Evolutionary conservation across 2,797 vertebrate species (phyloP).

Genomic region (Melanitta fusca): DNA sequence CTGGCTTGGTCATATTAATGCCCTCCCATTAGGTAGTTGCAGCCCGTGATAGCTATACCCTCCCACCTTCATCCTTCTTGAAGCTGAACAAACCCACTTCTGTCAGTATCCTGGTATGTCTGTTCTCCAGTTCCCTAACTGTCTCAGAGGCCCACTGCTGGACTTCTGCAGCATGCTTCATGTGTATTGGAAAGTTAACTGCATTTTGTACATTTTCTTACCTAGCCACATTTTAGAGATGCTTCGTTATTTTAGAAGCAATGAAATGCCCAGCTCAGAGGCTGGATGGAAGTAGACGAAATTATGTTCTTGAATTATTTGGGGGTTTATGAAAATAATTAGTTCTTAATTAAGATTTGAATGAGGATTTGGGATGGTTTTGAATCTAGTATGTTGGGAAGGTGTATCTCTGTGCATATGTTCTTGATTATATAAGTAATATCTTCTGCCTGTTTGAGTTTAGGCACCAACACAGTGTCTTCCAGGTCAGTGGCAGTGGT

Average conservation of each 20-base stretch:
- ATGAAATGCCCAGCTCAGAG: background rate
- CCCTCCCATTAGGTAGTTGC: background rate
- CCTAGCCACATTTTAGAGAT: background rate
- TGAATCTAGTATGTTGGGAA: background rate
- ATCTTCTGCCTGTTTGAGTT: background rate
- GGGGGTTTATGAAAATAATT: background rate
- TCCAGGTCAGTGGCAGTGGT: constrained; percentile 83
- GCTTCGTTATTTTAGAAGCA: background rate
- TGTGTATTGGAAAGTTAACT: background rate
- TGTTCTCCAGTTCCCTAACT: background rate
- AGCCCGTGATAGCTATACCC: background rate
- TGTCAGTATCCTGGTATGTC: background rate
- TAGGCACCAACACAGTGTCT: constrained; percentile 82
- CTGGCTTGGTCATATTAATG: background rate
- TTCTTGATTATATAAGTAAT: background rate
- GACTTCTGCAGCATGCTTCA: background rate
- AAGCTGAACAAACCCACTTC: background rate
- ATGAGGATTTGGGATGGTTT: background rate
- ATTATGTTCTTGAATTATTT: background rate
- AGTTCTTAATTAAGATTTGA: background rate
- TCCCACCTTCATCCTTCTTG: background rate
- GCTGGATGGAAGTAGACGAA: background rate
- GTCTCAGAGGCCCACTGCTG: background rate
- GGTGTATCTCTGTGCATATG: background rate
- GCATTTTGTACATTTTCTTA: background rate